phyloP scores from a whole-genome alignment of 2,888 invertebrate genomes.

The Microdon myrmicae region DNA sequence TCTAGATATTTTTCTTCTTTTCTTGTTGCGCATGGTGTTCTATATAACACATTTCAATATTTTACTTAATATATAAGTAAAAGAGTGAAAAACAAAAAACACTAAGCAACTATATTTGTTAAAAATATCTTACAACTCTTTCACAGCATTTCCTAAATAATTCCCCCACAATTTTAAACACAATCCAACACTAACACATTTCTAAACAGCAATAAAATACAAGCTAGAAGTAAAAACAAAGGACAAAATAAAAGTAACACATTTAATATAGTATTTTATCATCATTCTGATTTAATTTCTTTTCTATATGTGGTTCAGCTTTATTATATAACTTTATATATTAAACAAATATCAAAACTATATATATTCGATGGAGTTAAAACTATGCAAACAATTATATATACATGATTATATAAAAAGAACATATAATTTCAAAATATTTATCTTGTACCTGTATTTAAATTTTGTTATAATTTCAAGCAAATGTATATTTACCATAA shows the following conservation, averaged over 20 bases:
- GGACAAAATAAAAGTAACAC: slow-evolving; percentile 20
- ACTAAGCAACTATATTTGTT: slow-evolving; percentile 1
- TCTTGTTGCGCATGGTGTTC: slow-evolving; percentile 26
- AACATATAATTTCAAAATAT: slow-evolving; percentile 29
- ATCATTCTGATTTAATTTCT: slow-evolving; percentile 68
- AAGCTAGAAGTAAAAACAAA: slow-evolving; percentile 18
- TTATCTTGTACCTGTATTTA: slow-evolving; percentile 39
- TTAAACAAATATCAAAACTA: slow-evolving; percentile 15
- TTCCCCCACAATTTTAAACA: slow-evolving; percentile 4
- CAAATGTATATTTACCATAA: slow-evolving; percentile 16
- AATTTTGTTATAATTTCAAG: slow-evolving; percentile 31
- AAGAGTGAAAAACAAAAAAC: slow-evolving; percentile 1
- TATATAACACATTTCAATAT: slow-evolving; percentile 6
- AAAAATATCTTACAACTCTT: slow-evolving; percentile 3
- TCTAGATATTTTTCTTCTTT: slow-evolving; percentile 4
- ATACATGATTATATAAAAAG: slow-evolving; percentile 17
- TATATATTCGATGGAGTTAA: slow-evolving; percentile 15
- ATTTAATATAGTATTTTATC: slow-evolving; percentile 56
- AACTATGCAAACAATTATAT: too few relatives aligned
- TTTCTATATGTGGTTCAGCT: slow-evolving; percentile 68
- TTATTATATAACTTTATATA: slow-evolving; percentile 58
- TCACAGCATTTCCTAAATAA: slow-evolving; percentile 7
- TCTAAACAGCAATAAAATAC: slow-evolving; percentile 25
- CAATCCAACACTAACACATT: slow-evolving; percentile 16
- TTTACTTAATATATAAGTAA: slow-evolving; percentile 7